Evolutionary conservation across 2,888 invertebrate species (phyloP), one percentile per base, ranked within the genome.

Genomic region (Fabriciana adippe): DNA sequence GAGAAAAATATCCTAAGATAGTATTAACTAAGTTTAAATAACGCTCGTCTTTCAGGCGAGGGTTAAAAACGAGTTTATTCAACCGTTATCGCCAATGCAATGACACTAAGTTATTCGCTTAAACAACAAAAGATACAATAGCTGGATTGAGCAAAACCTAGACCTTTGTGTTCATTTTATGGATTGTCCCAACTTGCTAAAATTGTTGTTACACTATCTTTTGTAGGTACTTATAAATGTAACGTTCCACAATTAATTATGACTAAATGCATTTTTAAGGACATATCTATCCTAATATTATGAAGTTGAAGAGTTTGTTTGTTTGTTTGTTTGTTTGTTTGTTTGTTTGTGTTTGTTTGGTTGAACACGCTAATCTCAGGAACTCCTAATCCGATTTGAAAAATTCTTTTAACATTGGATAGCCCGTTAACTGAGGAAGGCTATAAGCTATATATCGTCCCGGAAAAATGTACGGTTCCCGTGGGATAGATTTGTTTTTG

Each of bases 41-140:
- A 26, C 3, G 15, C 21, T 26, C n/a, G 6, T 47, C 21, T 26
- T 4, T 59, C 26, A 47, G 14, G 45, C 26, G 11, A 21, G 57
- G 35, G 61, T 35, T 51, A 51, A 51, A 51, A 35, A 35, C 60
- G 18, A 50, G 50, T 1, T 51, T 51, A 50, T 68, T 67, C 55
- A 70, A 60, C 54, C 26, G 64, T 70, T 72, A 74, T 74, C 72
- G 59, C 59, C 72, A 68, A 70, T 72, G 74, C 74, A 74, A 67
- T 72, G 75, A 74, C 77, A 76, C 74, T 76, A 76, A 75, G 75
- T 78, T 77, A 78, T 75, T 78, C 76, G 75, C 71, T 78, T 75
- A 73, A 74, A 73, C 74, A 71, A 68, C 78, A 78, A 78, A 75
- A 69, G 71, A 66, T 66, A 79, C 78, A 79, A 79, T 77, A 71